Percentiles rank a stretch among this genome's conserved stretches.
phyloP scores from a whole-genome alignment of 64 coral and sea anemone genomes.

The Porites australiensis region DNA sequence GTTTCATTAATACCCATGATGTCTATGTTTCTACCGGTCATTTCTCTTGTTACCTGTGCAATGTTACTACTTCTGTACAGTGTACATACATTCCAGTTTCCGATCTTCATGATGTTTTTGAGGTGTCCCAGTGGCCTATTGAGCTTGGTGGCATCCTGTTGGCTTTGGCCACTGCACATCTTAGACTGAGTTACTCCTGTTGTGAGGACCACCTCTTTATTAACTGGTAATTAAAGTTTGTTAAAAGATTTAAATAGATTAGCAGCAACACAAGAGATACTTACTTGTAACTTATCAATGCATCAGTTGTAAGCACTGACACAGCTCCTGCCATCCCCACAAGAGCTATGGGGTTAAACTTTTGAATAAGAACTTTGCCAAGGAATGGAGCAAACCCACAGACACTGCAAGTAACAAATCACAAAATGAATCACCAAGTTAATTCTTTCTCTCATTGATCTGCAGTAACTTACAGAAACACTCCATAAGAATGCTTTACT shows the following conservation, averaged over 20 bases:
- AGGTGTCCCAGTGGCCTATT: slow-evolving; percentile 7
- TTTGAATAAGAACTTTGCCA: slow-evolving; percentile 59
- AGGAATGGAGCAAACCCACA: slow-evolving; percentile 75
- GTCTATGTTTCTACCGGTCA: background rate
- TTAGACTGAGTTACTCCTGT: background rate
- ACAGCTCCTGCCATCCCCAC: slow-evolving; percentile 58
- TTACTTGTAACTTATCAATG: slow-evolving; percentile 69
- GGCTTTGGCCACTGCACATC: slow-evolving; percentile 52
- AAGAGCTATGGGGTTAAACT: slow-evolving; percentile 67
- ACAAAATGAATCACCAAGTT: background rate
- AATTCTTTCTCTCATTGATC: no score
- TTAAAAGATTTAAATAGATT: no score
- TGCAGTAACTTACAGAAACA: no score
- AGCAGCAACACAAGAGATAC: background rate
- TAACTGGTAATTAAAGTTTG: no score
- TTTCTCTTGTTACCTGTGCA: background rate
- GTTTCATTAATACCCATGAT: background rate
- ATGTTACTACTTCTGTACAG: background rate
- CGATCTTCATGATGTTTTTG: slow-evolving; percentile 12
- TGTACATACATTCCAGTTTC: slow-evolving; percentile 55
- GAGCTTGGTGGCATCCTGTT: no score
- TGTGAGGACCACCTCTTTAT: no score
- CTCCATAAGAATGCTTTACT: no score
- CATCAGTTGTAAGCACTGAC: slow-evolving; percentile 53
- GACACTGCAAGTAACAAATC: slow-evolving; percentile 28